Evolutionary conservation across 2,888 invertebrate species (phyloP).

Genomic region (Nomada ferruginata): DNA sequence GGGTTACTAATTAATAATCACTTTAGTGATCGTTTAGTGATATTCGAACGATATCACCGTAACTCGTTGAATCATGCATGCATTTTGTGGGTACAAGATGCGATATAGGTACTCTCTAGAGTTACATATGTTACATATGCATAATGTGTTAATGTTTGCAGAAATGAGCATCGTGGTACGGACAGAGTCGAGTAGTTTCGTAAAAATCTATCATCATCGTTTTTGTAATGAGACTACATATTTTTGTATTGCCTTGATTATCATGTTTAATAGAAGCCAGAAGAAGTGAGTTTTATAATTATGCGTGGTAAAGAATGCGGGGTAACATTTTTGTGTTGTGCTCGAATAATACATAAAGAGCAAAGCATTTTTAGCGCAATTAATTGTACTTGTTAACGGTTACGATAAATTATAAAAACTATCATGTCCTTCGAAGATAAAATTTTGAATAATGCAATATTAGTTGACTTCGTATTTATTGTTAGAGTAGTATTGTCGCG

Average conservation of each 20-base stretch:
- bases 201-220: conserved; percentile 25
- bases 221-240: conserved; percentile 3
- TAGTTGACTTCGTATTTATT: too few species aligned
- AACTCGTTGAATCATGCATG: not conserved
- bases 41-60: not conserved
- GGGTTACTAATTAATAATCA: not conserved
- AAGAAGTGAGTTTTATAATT: not conserved
- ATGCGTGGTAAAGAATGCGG: not conserved
- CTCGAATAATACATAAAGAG: too few species aligned
- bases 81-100: not conserved
- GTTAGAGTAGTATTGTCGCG: too few species aligned
- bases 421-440: too few species aligned
- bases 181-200: not conserved
- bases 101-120: too few species aligned
- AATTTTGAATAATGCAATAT: too few species aligned
- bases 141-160: conserved; percentile 21
- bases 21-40: too few species aligned
- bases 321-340: too few species aligned
- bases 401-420: too few species aligned
- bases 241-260: not conserved
- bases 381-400: too few species aligned
- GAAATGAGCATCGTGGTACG: not conserved
- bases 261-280: not conserved
- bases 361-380: too few species aligned
- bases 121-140: conserved; percentile 16